Base-by-base conservation (phyloP, 2,113 vertebrate species). In the Fukomys damarensis region DNA sequence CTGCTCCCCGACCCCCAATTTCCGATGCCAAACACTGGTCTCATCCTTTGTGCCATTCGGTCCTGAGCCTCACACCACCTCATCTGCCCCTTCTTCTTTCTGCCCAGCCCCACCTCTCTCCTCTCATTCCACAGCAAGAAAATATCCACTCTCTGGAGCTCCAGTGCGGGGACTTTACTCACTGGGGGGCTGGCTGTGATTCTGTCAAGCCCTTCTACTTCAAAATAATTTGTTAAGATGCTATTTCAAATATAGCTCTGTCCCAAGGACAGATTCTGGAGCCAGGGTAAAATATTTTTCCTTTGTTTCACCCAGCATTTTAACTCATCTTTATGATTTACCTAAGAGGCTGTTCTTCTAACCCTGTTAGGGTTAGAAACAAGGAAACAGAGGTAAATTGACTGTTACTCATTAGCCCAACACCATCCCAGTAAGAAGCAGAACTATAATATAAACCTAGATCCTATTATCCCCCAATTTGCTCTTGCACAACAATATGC, bases 361-460 rank as follows among this genome's bases (percentile, higher is more conserved):
- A 61, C 35, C 14, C 54, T 89, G 54, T 79, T 85, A n/a, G n/a
- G n/a, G n/a, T 72, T 80, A 32, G 66, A 93, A 86, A 77, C 52
- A 74, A 86, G 46, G 56, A 89, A 80, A 80, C 32, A 43, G 2
- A 52, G 16, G 43, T 72, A 61, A 20, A 13, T n/a, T 80, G 79
- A 81, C n/a, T 84, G 80, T 74, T 91, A 91, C 20, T 54, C n/a
- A 85, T 80, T 80, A 46, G 80, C 85, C 80, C 30, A 79, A 65
- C 11, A 8, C 32, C 35, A 89, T 66, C 14, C 11, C 16, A 28
- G 52, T 80, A 89, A 92, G 24, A 85, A 56, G 43, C 26, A 81
- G n/a, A 86, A 56, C 28, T n/a, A 83, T 46, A n/a, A 56, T 16
- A 70, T 10, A 65, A 94, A 85, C 32, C 61, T 80, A 89, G 46